Conservation (phyloP, 2,888 invertebrate genomes). For the Mellilla xanthometata region DNA sequence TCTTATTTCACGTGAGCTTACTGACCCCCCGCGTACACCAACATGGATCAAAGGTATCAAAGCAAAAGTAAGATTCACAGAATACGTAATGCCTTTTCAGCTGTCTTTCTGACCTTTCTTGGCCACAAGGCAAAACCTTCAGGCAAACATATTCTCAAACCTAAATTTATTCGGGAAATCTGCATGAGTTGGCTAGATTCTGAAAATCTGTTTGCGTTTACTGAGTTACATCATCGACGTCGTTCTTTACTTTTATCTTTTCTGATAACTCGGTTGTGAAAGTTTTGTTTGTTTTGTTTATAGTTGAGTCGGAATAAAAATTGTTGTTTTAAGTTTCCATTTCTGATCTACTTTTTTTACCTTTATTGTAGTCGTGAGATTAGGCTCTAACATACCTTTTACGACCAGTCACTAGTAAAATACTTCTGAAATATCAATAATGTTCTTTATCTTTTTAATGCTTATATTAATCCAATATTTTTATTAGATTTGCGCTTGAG, state of each 20-base stretch:
- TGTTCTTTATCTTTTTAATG: too few relatives aligned
- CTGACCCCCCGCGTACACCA: background rate
- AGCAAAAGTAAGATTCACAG: slow-evolving; percentile 30
- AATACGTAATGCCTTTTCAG: slow-evolving; percentile 27
- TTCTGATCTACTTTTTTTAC: too few relatives aligned
- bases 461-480: too few relatives aligned
- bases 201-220: slow-evolving; percentile 14
- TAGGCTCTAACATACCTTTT: too few relatives aligned
- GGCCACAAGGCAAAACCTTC: slow-evolving; percentile 10
- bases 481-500: too few relatives aligned
- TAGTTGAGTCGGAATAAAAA: too few relatives aligned
- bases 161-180: slow-evolving; percentile 20
- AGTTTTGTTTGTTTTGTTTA: too few relatives aligned
- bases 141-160: slow-evolving; percentile 19
- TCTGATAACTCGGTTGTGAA: background rate
- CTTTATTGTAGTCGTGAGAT: too few relatives aligned
- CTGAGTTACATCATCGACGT: slow-evolving; percentile 3
- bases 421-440: too few relatives aligned
- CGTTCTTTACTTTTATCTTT: background rate
- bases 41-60: slow-evolving; percentile 13
- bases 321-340: too few relatives aligned
- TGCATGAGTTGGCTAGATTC: slow-evolving; percentile 15
- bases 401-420: too few relatives aligned
- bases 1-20: background rate
- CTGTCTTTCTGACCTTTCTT: slow-evolving; percentile 28